A percentile compares a stretch with the other conserved stretches of the same genome.
These are phyloP conservation scores for Cantharis rufa DNA, from an alignment of 2,888 invertebrate species.

Conservation along the genomic window DNA sequence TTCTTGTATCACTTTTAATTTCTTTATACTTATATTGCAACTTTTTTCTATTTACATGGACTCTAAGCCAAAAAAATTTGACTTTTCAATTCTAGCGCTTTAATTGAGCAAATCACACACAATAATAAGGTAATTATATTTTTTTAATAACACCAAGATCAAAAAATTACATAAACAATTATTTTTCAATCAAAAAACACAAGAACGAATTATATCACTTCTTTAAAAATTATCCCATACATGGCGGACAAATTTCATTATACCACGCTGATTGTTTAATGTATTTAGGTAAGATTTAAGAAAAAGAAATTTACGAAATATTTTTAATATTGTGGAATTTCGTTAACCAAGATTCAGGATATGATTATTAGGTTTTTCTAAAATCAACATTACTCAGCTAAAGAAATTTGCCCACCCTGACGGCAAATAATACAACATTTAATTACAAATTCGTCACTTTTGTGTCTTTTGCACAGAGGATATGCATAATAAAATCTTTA, in stretches of 20 bases:
- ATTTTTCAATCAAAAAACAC: neutral
- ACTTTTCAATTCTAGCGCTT: neutral
- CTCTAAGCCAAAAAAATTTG: neutral
- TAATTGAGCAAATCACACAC: neutral
- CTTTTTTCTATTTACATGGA: neutral
- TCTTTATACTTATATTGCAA: neutral
- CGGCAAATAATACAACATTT: neutral
- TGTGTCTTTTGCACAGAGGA: neutral
- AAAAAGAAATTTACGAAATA: too few relatives aligned
- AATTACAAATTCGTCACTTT: neutral
- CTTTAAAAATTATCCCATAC: neutral
- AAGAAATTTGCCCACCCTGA: too few relatives aligned
- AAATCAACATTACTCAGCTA: too few relatives aligned
- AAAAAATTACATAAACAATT: neutral
- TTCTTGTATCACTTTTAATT: neutral
- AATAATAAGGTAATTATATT: neutral
- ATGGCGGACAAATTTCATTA: neutral
- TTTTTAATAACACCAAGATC: neutral
- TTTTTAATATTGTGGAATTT: too few relatives aligned
- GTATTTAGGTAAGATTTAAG: too few relatives aligned
- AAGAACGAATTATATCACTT: neutral
- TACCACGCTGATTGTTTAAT: too few relatives aligned
- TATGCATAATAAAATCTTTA: neutral
- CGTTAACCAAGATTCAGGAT: too few relatives aligned
- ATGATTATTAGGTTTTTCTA: too few relatives aligned